Conservation (phyloP, 2,888 invertebrate species). For the Dendrolimus pini region DNA sequence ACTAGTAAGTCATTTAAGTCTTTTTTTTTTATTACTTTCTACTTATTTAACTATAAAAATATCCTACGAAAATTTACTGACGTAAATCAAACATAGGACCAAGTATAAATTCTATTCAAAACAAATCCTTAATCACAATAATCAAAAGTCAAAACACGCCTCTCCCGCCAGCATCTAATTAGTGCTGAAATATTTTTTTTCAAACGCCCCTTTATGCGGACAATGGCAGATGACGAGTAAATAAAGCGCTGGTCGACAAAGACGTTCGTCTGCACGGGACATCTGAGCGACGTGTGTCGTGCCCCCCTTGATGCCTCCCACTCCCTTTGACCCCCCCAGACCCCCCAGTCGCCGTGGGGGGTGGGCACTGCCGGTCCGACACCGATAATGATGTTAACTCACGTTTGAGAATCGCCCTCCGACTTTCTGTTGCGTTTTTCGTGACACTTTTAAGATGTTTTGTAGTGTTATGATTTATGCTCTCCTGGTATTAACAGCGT, state of each 20-base stretch:
- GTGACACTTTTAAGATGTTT: constrained; percentile 29
- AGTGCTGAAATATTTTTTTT: constrained; percentile 35
- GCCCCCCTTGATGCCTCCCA: constrained; percentile 26
- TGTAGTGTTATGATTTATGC: constrained; percentile 23
- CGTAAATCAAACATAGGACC: background rate
- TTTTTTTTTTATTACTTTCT: too few species aligned
- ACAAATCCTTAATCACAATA: background rate
- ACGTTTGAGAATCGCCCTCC: constrained; percentile 53
- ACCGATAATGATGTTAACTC: constrained; percentile 74
- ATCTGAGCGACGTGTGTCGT: constrained; percentile 74
- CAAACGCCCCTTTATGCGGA: constrained; percentile 55
- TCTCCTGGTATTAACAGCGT: background rate
- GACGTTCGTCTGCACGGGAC: constrained; percentile 74
- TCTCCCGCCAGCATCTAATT: constrained; percentile 33
- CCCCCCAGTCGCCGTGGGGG: constrained; percentile 20
- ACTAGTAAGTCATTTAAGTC: too few species aligned
- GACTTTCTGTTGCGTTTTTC: constrained; percentile 64
- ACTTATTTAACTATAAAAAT: too few species aligned
- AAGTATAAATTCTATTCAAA: background rate
- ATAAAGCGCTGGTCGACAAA: constrained; percentile 73
- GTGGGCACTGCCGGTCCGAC: constrained; percentile 30
- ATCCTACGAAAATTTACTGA: background rate
- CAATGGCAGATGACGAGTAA: constrained; percentile 51
- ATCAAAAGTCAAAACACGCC: constrained; percentile 1
- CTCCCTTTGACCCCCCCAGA: constrained; percentile 14